Conservation (phyloP, 2,797 vertebrate genomes). For the Scarus forsteni region DNA sequence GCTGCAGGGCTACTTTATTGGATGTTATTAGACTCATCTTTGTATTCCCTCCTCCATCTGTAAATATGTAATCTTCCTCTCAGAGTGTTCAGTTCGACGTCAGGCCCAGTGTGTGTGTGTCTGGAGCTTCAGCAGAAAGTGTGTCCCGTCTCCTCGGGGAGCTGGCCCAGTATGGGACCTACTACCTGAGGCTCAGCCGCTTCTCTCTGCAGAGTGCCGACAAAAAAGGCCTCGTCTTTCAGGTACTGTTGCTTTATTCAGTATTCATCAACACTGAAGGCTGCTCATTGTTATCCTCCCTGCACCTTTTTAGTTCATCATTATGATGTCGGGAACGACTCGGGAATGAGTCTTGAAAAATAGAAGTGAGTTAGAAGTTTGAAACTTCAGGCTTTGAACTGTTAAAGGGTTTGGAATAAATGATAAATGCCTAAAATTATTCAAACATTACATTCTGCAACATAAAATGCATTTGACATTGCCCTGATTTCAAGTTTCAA, state of each 20-base stretch:
- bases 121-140: slow-evolving; percentile 93
- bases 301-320: neutral
- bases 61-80: slow-evolving; percentile 64
- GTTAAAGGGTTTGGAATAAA: too few relatives aligned
- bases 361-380: too few relatives aligned
- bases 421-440: too few relatives aligned
- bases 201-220: slow-evolving; percentile 92
- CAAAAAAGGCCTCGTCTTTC: slow-evolving; percentile 94
- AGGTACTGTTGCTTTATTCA: slow-evolving; percentile 90
- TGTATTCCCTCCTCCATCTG: slow-evolving; percentile 33
- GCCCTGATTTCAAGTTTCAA: too few relatives aligned
- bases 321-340: neutral
- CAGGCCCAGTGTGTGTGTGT: slow-evolving; percentile 91
- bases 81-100: slow-evolving; percentile 89
- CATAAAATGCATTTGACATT: too few relatives aligned
- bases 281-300: neutral
- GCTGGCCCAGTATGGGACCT: slow-evolving; percentile 92
- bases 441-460: too few relatives aligned
- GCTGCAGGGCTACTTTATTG: slow-evolving; percentile 53
- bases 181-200: slow-evolving; percentile 91
- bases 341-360: too few relatives aligned
- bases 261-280: slow-evolving; percentile 38
- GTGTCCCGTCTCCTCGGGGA: slow-evolving; percentile 90
- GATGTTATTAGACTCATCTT: slow-evolving; percentile 51
- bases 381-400: too few relatives aligned